phyloP scores from a whole-genome alignment of 2,113 vertebrate genomes.

The Agapornis roseicollis region DNA sequence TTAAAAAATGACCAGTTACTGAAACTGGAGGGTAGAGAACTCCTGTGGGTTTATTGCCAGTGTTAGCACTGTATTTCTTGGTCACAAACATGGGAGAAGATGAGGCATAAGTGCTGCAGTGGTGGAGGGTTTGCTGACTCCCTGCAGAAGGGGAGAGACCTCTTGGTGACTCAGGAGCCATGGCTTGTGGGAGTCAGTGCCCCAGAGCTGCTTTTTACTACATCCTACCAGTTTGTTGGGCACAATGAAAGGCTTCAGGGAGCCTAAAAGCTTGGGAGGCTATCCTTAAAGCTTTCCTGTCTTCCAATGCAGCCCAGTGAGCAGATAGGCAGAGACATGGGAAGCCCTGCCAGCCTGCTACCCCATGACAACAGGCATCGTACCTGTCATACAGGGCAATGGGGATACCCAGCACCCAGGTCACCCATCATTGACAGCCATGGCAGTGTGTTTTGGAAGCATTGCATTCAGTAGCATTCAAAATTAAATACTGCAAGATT shows the following conservation, averaged over 20 bases:
- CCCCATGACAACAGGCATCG: neutral
- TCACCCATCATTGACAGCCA: neutral
- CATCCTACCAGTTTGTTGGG: neutral
- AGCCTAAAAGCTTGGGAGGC: neutral
- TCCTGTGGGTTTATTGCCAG: neutral
- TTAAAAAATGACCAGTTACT: neutral
- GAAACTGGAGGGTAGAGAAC: neutral
- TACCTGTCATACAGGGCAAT: neutral
- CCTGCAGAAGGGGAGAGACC: rapidly evolving
- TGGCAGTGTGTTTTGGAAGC: rapidly evolving
- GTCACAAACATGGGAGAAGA: neutral
- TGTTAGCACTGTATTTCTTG: neutral
- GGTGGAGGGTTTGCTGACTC: neutral
- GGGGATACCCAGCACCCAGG: neutral
- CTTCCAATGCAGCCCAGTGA: neutral
- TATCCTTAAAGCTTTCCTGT: neutral
- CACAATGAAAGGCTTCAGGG: neutral
- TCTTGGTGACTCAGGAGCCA: neutral
- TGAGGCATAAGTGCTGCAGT: neutral
- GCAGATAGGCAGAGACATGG: neutral
- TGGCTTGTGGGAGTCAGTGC: neutral
- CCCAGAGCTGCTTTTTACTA: neutral
- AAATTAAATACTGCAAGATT: neutral
- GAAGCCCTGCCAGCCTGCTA: neutral
- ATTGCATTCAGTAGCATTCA: neutral